phyloP scores from a whole-genome alignment of 2,797 vertebrate species.

The Tenualosa thibaudeaui region DNA sequence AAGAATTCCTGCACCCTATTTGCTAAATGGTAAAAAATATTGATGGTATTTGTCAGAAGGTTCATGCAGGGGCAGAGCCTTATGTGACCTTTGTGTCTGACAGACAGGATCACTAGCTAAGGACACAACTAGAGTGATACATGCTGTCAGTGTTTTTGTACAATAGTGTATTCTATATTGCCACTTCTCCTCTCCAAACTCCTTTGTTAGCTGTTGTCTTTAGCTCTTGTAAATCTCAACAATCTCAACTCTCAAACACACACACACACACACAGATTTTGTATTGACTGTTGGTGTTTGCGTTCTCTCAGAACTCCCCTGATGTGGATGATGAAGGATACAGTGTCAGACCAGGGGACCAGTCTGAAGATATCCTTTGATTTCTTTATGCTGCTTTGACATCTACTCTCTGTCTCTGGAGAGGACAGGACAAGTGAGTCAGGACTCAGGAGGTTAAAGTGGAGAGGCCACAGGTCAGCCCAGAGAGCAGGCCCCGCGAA shows the following conservation, averaged over 20 bases:
- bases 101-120: too few relatives aligned
- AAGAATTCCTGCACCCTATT: not conserved
- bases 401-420: not conserved
- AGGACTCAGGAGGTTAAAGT: not conserved
- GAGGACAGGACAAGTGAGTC: not conserved
- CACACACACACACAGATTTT: not conserved
- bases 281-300: not conserved
- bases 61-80: not conserved
- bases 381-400: not conserved
- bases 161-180: too few relatives aligned
- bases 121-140: too few relatives aligned
- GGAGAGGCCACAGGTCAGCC: not conserved
- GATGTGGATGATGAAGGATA: conserved; percentile 97
- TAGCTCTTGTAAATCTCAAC: not conserved
- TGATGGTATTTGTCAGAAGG: not conserved
- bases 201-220: not conserved
- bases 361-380: conserved; percentile 76
- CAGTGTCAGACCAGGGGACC: conserved; percentile 91
- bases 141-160: too few relatives aligned
- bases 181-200: too few relatives aligned
- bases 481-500: not conserved
- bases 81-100: too few relatives aligned
- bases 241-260: not conserved
- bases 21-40: not conserved
- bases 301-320: conserved; percentile 84